Evolutionary conservation across 1,140 invertebrate genomes (phyloP), one percentile per base, ranked within the genome.

Genomic region (Lasaia peninsularis): DNA sequence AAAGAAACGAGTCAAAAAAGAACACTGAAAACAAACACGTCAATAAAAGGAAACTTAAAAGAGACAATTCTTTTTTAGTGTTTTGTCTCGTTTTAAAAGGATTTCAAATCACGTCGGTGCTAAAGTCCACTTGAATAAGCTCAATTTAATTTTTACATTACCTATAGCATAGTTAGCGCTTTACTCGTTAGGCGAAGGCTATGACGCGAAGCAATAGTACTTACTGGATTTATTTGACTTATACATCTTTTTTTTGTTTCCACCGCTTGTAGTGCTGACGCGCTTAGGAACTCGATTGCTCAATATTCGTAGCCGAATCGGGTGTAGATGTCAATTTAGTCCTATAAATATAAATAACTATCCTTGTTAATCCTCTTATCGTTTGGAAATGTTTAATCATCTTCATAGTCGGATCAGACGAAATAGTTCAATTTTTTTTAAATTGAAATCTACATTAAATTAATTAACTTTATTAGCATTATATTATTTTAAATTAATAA

Each of bases 271-370:
- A 48, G 18, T 48, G 18, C 40, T 48, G 40, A 48, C 40, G 18
- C 18, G 40, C 40, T 48, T 48, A 48, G 40, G 37, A 10, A 48
- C 28, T 56, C 50, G 58, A 67, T 75, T 75, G 79, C 79, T 85
- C 78, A 85, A 82, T 79, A 73, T 76, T 60, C 14, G 61, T 71
- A 65, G 61, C 56, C 35, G 18, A 48, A 48, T 48, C 40, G 40
- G 18, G 40, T 48, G 40, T 48, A 48, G 40, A 18, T 48, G 40
- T 48, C 40, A 48, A 48, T 48, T 48, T 48, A 48, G 40, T 48
- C n/a, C n/a, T n/a, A 48, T 48, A 16, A 16, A 48, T 48, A 48
- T n/a, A 48, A 48, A 20, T 16, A 48, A 48, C 40, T 48, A 48
- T 48, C 40, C 40, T 48, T 48, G 40, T 48, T 48, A 48, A 48